phyloP scores from a whole-genome alignment of 92 coral and sea anemone species.

The Plumapathes pennacea region DNA sequence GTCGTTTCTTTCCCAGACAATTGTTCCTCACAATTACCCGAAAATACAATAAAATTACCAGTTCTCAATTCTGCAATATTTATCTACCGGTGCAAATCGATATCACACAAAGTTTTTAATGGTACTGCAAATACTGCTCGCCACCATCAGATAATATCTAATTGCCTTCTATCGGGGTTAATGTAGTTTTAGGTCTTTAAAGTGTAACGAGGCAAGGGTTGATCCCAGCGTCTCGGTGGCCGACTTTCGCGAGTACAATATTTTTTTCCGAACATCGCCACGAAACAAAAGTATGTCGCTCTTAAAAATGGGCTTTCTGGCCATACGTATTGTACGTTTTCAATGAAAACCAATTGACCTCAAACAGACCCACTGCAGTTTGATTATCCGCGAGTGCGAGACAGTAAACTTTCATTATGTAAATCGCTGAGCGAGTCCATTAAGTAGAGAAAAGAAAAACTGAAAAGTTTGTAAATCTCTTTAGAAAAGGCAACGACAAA shows the following conservation, averaged over 20 bases:
- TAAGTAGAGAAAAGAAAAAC: constrained; percentile 94
- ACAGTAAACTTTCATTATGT: constrained; percentile 90
- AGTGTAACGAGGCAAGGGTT: too few relatives aligned
- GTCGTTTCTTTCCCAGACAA: constrained; percentile 54
- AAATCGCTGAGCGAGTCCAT: constrained; percentile 91
- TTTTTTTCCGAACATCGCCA: too few relatives aligned
- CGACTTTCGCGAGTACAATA: too few relatives aligned
- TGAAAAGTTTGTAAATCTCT: constrained; percentile 97
- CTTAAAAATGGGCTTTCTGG: constrained; percentile 53
- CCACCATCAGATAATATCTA: constrained; percentile 58
- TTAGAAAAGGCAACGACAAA: constrained; percentile 87
- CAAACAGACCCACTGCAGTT: constrained; percentile 47
- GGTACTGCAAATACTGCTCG: constrained; percentile 67
- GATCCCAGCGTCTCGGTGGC: too few relatives aligned
- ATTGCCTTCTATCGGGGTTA: constrained; percentile 56
- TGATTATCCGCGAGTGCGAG: constrained; percentile 68
- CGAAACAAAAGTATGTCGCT: too few relatives aligned
- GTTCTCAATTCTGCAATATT: constrained; percentile 68
- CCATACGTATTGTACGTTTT: constrained; percentile 44
- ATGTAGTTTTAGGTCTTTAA: too few relatives aligned
- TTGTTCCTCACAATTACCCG: constrained; percentile 53
- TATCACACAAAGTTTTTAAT: constrained; percentile 78
- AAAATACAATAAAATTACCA: constrained; percentile 73
- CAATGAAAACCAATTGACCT: constrained; percentile 84
- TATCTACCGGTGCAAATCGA: constrained; percentile 85